These are phyloP conservation scores for Apomyelois bistriatella DNA, from an alignment of 2,888 invertebrate species.

Conservation along the genomic window DNA sequence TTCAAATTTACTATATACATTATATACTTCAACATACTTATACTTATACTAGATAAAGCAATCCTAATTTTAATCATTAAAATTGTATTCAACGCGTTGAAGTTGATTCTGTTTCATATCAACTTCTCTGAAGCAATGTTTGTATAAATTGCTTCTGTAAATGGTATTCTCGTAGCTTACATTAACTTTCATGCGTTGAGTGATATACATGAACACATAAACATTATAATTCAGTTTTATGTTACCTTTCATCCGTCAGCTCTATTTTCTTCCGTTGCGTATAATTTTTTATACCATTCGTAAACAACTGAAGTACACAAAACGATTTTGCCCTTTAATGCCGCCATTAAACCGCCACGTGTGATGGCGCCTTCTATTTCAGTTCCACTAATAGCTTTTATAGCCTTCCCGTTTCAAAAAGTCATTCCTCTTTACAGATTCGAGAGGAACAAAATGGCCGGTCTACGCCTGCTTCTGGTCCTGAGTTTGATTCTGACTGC, in stretches of 20 bases:
- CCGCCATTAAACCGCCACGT: slow-evolving; percentile 44
- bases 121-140: background rate
- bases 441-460: slow-evolving; percentile 48
- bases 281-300: slow-evolving; percentile 17
- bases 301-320: slow-evolving; percentile 43
- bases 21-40: no score
- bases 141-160: background rate
- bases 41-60: no score
- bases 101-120: background rate
- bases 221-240: slow-evolving; percentile 4
- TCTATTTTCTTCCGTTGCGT: background rate
- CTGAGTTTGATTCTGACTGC: slow-evolving; percentile 45
- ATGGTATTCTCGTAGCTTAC: background rate
- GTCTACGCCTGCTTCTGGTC: slow-evolving; percentile 41
- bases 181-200: background rate
- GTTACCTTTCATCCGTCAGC: slow-evolving; percentile 3
- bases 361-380: slow-evolving; percentile 49
- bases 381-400: slow-evolving; percentile 33
- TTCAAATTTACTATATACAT: no score
- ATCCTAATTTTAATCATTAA: no score
- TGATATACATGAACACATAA: slow-evolving; percentile 2
- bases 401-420: slow-evolving; percentile 23
- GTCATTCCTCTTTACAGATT: slow-evolving; percentile 47
- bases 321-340: slow-evolving; percentile 45
- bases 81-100: background rate